Percentiles rank a stretch among this genome's conserved stretches.
These are phyloP conservation scores for Formica selysi DNA, from an alignment of 1,140 invertebrate species.

Conservation along the genomic window DNA sequence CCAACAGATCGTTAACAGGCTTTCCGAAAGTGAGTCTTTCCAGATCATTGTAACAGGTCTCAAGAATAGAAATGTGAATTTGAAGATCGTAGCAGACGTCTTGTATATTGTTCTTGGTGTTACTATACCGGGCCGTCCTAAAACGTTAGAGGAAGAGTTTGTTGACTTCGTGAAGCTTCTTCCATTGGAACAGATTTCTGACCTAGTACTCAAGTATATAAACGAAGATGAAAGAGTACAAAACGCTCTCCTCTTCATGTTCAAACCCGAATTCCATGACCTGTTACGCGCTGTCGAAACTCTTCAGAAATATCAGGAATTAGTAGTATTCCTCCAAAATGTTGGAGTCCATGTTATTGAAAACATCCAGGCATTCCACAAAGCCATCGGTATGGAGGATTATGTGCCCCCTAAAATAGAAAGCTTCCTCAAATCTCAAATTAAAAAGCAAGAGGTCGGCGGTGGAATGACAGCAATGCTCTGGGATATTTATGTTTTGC, in stretches of 20 bases:
- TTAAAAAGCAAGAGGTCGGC: background rate
- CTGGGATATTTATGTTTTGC: constrained; percentile 68
- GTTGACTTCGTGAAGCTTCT: constrained; percentile 65
- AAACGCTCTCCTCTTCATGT: constrained; percentile 31
- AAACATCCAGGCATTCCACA: constrained; percentile 52
- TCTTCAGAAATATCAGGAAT: constrained; percentile 55
- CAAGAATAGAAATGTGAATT: background rate
- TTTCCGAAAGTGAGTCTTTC: constrained; percentile 15
- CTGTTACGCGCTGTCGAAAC: constrained; percentile 63
- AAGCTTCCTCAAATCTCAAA: background rate
- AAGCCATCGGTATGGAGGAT: constrained; percentile 53
- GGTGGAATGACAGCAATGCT: constrained; percentile 71
- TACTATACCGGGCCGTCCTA: background rate
- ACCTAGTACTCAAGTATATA: constrained; percentile 38
- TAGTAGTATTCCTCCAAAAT: constrained; percentile 63
- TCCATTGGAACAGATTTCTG: constrained; percentile 45
- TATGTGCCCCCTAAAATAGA: constrained; percentile 32
- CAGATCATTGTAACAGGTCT: background rate
- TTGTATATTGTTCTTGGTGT: constrained; percentile 53
- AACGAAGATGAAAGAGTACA: constrained; percentile 72
- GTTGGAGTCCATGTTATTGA: constrained; percentile 57
- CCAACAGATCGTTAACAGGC: constrained; percentile 55
- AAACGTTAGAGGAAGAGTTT: constrained; percentile 38
- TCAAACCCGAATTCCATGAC: constrained; percentile 66
- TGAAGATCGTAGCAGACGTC: constrained; percentile 34